Evolutionary conservation across 64 coral and sea anemone species (phyloP).

Genomic region (Hydrozoanthus tunicans): DNA sequence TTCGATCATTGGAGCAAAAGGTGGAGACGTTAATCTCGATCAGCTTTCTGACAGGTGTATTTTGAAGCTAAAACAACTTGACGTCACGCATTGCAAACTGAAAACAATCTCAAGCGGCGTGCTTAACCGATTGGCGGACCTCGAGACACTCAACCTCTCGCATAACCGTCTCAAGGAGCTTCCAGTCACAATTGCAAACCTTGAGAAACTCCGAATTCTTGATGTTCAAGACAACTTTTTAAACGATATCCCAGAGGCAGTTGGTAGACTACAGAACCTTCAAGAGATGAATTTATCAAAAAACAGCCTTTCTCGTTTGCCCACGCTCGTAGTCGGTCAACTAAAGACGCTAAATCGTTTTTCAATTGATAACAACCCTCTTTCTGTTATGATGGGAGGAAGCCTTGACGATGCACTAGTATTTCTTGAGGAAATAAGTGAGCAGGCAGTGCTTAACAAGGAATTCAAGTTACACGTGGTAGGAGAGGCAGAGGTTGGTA

Average conservation of each 20-base stretch:
- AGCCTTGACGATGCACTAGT: constrained; percentile 6
- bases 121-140: neutral
- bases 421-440: constrained; percentile 1
- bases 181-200: neutral
- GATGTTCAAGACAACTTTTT: neutral
- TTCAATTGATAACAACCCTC: constrained; percentile 31
- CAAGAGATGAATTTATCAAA: neutral
- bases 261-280: neutral
- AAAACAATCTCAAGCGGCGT: neutral
- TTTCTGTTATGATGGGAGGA: neutral
- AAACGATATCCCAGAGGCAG: neutral
- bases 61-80: neutral
- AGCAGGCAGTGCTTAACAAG: constrained; percentile 18
- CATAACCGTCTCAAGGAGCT: neutral
- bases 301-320: constrained; percentile 1
- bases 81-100: neutral
- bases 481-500: neutral
- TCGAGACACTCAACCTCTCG: neutral
- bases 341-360: neutral
- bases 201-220: neutral
- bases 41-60: neutral
- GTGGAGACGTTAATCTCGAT: neutral
- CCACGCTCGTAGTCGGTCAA: neutral
- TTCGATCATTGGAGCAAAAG: neutral
- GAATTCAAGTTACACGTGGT: neutral